A percentile compares a stretch with the other conserved stretches of the same genome.
These are phyloP conservation scores for Batillaria attramentaria DNA, from an alignment of 1,140 invertebrate genomes.

Conservation along the genomic window DNA sequence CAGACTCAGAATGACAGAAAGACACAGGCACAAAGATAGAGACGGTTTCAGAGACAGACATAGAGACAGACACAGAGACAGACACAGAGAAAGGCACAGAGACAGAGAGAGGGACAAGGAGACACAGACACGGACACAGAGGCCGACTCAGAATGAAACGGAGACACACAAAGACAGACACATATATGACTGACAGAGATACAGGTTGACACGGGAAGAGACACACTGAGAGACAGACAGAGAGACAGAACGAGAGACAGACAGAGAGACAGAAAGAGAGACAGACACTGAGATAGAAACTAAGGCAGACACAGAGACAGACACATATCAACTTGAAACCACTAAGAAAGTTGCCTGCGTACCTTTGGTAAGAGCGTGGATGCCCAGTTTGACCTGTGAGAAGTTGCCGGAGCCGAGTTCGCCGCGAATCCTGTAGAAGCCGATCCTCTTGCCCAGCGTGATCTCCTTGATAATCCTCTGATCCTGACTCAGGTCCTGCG, in stretches of 20 bases:
- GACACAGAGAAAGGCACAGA: too few species aligned
- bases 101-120: too few species aligned
- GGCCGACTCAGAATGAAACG: too few species aligned
- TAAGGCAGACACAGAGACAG: not conserved
- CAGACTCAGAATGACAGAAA: not conserved
- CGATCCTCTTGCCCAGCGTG: constrained; percentile 78
- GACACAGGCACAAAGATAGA: not conserved
- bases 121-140: too few species aligned
- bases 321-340: not conserved
- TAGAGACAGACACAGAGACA: not conserved
- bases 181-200: not conserved
- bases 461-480: constrained; percentile 77
- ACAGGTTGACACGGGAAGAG: not conserved
- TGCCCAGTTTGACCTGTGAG: constrained; percentile 89
- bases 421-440: constrained; percentile 80
- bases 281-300: not conserved
- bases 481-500: constrained; percentile 69
- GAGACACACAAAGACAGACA: constrained; percentile 8
- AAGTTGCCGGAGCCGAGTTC: constrained; percentile 90
- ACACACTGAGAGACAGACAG: too few species aligned
- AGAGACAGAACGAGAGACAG: constrained; percentile 10
- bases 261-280: not conserved
- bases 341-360: not conserved
- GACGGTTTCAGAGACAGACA: too few species aligned
- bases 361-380: constrained; percentile 89